Percentiles rank a stretch among this genome's conserved stretches.
phyloP scores from a whole-genome alignment of 2,113 vertebrate species.

The Octodon degus region DNA sequence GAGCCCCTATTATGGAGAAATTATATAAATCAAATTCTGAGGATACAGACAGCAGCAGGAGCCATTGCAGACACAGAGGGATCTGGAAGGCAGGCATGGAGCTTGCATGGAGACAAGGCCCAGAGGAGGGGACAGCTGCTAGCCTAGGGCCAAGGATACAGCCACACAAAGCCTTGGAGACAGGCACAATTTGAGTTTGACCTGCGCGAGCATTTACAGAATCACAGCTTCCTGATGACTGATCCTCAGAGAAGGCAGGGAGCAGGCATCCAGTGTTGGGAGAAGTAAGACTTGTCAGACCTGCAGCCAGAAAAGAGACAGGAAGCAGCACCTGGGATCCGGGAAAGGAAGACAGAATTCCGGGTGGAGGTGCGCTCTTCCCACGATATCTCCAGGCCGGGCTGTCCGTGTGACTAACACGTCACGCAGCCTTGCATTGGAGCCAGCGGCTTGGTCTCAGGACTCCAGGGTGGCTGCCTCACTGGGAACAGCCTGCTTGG shows the following conservation, averaged over 20 bases:
- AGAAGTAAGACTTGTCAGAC: neutral
- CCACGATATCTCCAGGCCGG: neutral
- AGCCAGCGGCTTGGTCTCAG: neutral
- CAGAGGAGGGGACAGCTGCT: neutral
- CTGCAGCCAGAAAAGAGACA: neutral
- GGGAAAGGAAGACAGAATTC: neutral
- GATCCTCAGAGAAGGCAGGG: neutral
- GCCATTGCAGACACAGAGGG: neutral
- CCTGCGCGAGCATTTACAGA: neutral
- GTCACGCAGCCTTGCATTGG: neutral
- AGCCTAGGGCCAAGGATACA: neutral
- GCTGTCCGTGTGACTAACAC: neutral
- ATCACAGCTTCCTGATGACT: neutral
- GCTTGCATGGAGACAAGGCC: neutral
- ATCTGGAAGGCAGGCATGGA: neutral
- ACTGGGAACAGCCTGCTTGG: neutral
- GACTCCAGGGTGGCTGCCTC: neutral
- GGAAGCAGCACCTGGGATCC: neutral
- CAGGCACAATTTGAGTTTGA: neutral
- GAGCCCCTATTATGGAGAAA: neutral
- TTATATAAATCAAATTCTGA: neutral
- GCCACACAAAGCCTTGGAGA: neutral
- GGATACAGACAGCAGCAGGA: neutral
- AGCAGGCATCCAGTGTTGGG: neutral
- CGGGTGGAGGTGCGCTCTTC: neutral